Evolutionary conservation across 2,797 vertebrate species (phyloP).

Genomic region (Ctenochaetus hawaiiensis): DNA sequence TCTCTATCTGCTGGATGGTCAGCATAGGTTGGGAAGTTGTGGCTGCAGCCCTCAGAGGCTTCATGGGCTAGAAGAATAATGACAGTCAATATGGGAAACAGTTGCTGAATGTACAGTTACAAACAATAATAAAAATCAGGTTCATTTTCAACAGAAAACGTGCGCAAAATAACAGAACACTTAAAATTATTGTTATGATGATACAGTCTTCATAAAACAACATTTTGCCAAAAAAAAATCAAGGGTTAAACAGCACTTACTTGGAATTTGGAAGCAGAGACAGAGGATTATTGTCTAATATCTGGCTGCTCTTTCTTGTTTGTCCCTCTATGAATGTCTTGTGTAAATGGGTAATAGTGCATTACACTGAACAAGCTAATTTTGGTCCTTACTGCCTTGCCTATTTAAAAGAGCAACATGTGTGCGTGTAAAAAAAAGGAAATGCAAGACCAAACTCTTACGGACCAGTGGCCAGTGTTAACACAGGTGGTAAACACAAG

Average conservation of each 20-base stretch:
- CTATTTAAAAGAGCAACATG: not conserved
- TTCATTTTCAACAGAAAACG: not conserved
- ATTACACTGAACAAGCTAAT: no score
- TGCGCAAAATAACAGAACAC: not conserved
- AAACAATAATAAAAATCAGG: not conserved
- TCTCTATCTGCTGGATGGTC: slow-evolving; percentile 95
- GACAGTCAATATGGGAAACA: slow-evolving; percentile 2
- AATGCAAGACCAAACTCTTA: not conserved
- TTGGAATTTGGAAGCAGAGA: not conserved
- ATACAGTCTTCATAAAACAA: not conserved
- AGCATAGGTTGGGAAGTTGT: slow-evolving; percentile 98
- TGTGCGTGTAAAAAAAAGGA: not conserved
- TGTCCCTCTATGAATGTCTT: no score
- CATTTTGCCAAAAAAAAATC: not conserved
- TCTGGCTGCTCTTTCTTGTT: no score
- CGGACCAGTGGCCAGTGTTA: not conserved
- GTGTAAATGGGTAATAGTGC: no score
- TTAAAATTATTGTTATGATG: not conserved
- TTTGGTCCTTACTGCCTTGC: not conserved
- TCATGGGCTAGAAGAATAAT: slow-evolving; percentile 91
- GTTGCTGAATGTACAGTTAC: not conserved
- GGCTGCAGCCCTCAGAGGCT: slow-evolving; percentile 95
- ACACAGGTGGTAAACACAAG: not conserved
- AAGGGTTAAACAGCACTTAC: not conserved
- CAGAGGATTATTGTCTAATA: no score